Evolutionary conservation across 1,140 invertebrate genomes (phyloP).

Genomic region (Papilio helenus): DNA sequence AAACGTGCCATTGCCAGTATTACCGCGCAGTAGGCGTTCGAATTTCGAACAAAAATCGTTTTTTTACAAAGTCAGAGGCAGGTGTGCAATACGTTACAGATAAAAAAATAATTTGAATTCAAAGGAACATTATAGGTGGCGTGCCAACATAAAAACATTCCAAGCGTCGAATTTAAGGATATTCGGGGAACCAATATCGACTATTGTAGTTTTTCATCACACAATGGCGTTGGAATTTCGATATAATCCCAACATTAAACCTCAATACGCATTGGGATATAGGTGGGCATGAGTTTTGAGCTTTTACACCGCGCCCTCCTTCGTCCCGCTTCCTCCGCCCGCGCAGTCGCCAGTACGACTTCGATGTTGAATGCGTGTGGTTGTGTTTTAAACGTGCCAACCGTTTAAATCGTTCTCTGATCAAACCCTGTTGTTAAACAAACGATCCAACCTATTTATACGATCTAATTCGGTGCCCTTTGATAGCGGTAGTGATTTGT

Average conservation of each 20-base stretch:
- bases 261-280: constrained; percentile 25
- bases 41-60: background rate
- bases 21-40: background rate
- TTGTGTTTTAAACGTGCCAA: constrained; percentile 6
- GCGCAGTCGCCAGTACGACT: constrained; percentile 22
- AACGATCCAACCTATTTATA: constrained; percentile 30
- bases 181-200: constrained; percentile 30
- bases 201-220: constrained; percentile 31
- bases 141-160: constrained; percentile 37
- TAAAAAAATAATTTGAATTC: constrained; percentile 29
- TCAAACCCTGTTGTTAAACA: constrained; percentile 36
- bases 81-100: constrained; percentile 25
- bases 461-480: constrained; percentile 31
- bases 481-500: constrained; percentile 30
- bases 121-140: constrained; percentile 30
- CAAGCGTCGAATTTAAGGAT: constrained; percentile 15
- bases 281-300: constrained; percentile 30
- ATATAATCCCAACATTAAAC: constrained; percentile 35
- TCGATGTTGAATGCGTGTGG: background rate
- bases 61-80: constrained; percentile 5
- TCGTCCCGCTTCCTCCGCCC: constrained; percentile 2
- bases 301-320: constrained; percentile 1
- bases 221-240: constrained; percentile 31
- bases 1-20: background rate
- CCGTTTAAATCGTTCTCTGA: constrained; percentile 24